These are phyloP conservation scores for Knipowitschia caucasica DNA, from an alignment of 2,797 vertebrate genomes.

Conservation along the genomic window DNA sequence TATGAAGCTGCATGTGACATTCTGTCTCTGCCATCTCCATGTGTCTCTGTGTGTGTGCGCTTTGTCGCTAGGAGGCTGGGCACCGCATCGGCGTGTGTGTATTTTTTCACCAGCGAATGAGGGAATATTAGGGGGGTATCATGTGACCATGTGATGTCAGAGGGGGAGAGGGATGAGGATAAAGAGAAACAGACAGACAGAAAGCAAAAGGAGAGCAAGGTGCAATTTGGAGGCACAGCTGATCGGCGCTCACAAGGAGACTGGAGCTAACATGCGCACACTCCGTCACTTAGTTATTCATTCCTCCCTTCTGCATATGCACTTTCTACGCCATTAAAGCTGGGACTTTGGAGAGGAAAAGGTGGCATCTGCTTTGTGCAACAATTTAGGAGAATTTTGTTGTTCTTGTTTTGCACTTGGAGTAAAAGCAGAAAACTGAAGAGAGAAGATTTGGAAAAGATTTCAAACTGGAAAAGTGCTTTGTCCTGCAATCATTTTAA, in stretches of 20 bases:
- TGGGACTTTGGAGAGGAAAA: slow-evolving; percentile 33
- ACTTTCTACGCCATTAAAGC: slow-evolving; percentile 17
- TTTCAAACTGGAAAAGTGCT: neutral
- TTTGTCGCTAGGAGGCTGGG: slow-evolving; percentile 55
- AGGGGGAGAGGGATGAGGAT: slow-evolving; percentile 36
- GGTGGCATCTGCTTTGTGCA: slow-evolving; percentile 34
- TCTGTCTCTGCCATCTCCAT: slow-evolving; percentile 11
- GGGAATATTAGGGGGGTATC: slow-evolving; percentile 58
- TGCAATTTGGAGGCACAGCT: slow-evolving; percentile 73
- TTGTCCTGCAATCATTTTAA: neutral
- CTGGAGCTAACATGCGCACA: slow-evolving; percentile 58
- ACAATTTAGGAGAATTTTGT: slow-evolving; percentile 38
- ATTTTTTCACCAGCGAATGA: slow-evolving; percentile 60
- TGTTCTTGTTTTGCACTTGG: neutral
- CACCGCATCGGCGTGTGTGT: slow-evolving; percentile 42
- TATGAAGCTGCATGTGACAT: slow-evolving; percentile 5
- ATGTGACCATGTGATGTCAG: slow-evolving; percentile 74
- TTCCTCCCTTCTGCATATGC: slow-evolving; percentile 32
- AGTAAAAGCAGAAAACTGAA: neutral
- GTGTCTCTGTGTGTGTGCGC: slow-evolving; percentile 19
- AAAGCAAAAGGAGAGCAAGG: slow-evolving; percentile 53
- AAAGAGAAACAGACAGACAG: slow-evolving; percentile 44
- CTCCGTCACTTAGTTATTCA: slow-evolving; percentile 33
- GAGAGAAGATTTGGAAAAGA: neutral
- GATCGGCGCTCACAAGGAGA: slow-evolving; percentile 68